Conservation (phyloP, 1,140 invertebrate species). For the Tenebrio molitor region DNA sequence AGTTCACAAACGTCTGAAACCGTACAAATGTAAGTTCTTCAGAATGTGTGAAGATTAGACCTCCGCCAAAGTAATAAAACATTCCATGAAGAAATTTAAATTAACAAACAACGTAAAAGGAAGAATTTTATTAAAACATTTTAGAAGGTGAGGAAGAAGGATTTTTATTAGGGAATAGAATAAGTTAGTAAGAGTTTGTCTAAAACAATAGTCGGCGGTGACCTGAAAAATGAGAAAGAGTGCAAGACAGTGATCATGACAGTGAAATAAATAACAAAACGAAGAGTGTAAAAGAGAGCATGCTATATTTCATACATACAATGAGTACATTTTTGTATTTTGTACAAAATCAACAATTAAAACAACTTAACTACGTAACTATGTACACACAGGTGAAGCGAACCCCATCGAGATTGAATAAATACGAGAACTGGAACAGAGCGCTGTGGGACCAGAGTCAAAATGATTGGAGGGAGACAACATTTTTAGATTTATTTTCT, state of each 20-base stretch:
- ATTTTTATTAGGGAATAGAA: slow-evolving; percentile 9
- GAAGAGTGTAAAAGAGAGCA: slow-evolving; percentile 52
- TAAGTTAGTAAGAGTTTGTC: slow-evolving; percentile 57
- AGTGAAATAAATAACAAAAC: slow-evolving; percentile 57
- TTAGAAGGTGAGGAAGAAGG: slow-evolving; percentile 41
- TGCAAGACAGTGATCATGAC: slow-evolving; percentile 58
- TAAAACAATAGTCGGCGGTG: slow-evolving; percentile 73
- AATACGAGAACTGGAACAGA: neutral
- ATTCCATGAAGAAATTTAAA: slow-evolving; percentile 49
- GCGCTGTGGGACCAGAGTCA: too few species aligned
- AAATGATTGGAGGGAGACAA: too few species aligned
- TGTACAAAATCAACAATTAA: slow-evolving; percentile 30
- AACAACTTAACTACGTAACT: slow-evolving; percentile 21
- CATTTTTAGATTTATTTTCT: too few species aligned
- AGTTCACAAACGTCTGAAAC: too few species aligned
- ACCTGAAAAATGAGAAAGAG: slow-evolving; percentile 70
- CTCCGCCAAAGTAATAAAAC: slow-evolving; percentile 39
- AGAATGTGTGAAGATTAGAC: neutral
- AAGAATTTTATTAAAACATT: slow-evolving; percentile 31
- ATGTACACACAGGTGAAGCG: slow-evolving; percentile 4
- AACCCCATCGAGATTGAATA: slow-evolving; percentile 17
- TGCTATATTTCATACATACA: slow-evolving; percentile 57
- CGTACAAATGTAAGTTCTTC: too few species aligned
- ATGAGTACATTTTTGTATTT: slow-evolving; percentile 51
- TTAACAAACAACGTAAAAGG: slow-evolving; percentile 36